These are phyloP conservation scores for Catotricha subobsoleta DNA, from an alignment of 2,888 invertebrate species.

Conservation along the genomic window DNA sequence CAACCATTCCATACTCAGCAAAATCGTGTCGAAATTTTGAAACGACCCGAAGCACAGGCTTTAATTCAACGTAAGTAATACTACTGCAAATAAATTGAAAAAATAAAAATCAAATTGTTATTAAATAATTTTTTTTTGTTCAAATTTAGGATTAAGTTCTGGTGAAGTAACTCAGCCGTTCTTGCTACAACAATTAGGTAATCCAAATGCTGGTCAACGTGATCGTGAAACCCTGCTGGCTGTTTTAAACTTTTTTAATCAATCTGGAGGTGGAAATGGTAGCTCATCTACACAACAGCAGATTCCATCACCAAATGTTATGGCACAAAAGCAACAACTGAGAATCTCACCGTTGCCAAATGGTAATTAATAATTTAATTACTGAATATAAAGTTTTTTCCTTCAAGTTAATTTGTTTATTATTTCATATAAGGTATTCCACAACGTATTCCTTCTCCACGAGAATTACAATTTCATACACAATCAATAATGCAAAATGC, in stretches of 20 bases:
- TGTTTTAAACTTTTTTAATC: constrained; percentile 29
- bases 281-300: background rate
- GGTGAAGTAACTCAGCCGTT: constrained; percentile 62
- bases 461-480: constrained; percentile 68
- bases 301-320: constrained; percentile 23
- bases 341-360: constrained; percentile 44
- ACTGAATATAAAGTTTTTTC: background rate
- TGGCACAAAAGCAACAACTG: constrained; percentile 34
- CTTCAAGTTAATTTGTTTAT: constrained; percentile 22
- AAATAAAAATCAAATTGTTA: too few relatives aligned
- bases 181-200: constrained; percentile 56
- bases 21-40: constrained; percentile 35
- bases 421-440: constrained; percentile 35
- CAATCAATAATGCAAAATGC: constrained; percentile 76
- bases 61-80: constrained; percentile 45
- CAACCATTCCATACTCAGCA: constrained; percentile 6
- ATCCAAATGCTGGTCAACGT: constrained; percentile 53
- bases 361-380: constrained; percentile 24
- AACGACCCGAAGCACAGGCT: constrained; percentile 57
- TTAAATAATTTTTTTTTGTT: constrained; percentile 7
- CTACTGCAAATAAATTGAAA: constrained; percentile 2
- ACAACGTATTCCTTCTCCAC: constrained; percentile 61
- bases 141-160: constrained; percentile 35
- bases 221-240: constrained; percentile 53
- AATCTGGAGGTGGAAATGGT: background rate